A percentile compares a stretch with the other conserved stretches of the same genome.
These are phyloP conservation scores for Drosophila glabriapex DNA, from an alignment of 2,888 invertebrate genomes.

Conservation along the genomic window DNA sequence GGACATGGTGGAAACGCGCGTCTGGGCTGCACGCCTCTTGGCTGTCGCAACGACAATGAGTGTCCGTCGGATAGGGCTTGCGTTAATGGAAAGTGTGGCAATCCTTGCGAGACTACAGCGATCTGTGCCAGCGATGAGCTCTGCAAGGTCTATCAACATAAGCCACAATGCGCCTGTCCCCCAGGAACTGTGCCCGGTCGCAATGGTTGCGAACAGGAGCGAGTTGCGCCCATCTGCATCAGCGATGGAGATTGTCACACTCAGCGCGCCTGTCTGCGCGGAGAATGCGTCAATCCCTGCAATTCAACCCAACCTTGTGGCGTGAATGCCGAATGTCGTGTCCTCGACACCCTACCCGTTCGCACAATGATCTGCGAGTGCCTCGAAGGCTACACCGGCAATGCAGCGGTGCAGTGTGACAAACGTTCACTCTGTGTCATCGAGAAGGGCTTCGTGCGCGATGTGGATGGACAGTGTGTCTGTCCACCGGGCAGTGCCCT, in stretches of 20 bases:
- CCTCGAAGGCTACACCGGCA: constrained; percentile 93
- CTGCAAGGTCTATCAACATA: constrained; percentile 91
- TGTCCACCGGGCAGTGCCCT: constrained; percentile 92
- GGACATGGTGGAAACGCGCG: constrained; percentile 93
- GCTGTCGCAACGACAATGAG: constrained; percentile 92
- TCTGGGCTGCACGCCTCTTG: constrained; percentile 91
- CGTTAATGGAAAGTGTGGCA: constrained; percentile 91
- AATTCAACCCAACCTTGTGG: constrained; percentile 92
- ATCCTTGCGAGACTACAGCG: constrained; percentile 90
- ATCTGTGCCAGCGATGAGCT: constrained; percentile 91
- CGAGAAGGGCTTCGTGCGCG: constrained; percentile 89
- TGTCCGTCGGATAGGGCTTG: constrained; percentile 93
- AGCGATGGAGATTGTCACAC: constrained; percentile 93
- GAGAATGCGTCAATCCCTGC: constrained; percentile 94
- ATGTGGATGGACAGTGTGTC: constrained; percentile 89
- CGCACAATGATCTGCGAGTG: constrained; percentile 96
- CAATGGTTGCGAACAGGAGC: constrained; percentile 87
- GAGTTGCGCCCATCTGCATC: constrained; percentile 88
- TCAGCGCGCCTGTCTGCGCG: constrained; percentile 92
- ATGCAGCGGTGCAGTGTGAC: constrained; percentile 93
- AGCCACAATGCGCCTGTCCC: constrained; percentile 93
- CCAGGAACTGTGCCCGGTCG: constrained; percentile 90
- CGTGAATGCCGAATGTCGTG: constrained; percentile 91
- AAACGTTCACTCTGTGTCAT: constrained; percentile 89
- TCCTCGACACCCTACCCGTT: constrained; percentile 92